Conservation (phyloP, 2,888 invertebrate species). For the Chrysodeixis includens region DNA sequence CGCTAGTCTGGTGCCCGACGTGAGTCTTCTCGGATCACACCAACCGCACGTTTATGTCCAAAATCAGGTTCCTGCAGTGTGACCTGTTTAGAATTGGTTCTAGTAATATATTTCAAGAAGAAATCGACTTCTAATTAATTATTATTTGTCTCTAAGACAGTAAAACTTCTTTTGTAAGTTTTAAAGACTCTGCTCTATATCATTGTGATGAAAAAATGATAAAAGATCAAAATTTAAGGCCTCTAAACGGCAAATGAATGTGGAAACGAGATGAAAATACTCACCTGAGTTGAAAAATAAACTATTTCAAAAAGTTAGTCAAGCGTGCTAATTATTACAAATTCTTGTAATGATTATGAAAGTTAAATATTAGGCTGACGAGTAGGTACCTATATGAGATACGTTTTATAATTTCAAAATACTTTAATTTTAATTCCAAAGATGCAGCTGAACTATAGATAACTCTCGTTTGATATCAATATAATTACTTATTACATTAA, state of each 20-base stretch:
- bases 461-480: neutral
- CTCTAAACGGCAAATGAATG: neutral
- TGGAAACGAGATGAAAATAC: too few relatives aligned
- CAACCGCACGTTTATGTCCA: conserved; percentile 18
- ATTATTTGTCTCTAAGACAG: too few relatives aligned
- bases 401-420: neutral
- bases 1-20: neutral
- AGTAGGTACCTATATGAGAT: too few relatives aligned
- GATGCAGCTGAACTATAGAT: conserved; percentile 4
- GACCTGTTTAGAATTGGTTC: conserved; percentile 17
- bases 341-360: neutral
- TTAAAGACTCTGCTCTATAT: too few relatives aligned
- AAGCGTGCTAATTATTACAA: conserved; percentile 1
- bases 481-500: neutral
- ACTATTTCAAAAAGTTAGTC: too few relatives aligned
- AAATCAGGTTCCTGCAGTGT: conserved; percentile 9
- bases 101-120: conserved; percentile 14
- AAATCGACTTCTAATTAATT: neutral
- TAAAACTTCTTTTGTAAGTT: too few relatives aligned
- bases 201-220: too few relatives aligned
- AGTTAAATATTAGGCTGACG: neutral
- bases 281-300: too few relatives aligned
- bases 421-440: neutral
- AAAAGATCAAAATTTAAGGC: neutral
- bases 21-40: conserved; percentile 7